Base-by-base conservation (phyloP, 2,113 vertebrate species). In the Colinus virginianus region DNA sequence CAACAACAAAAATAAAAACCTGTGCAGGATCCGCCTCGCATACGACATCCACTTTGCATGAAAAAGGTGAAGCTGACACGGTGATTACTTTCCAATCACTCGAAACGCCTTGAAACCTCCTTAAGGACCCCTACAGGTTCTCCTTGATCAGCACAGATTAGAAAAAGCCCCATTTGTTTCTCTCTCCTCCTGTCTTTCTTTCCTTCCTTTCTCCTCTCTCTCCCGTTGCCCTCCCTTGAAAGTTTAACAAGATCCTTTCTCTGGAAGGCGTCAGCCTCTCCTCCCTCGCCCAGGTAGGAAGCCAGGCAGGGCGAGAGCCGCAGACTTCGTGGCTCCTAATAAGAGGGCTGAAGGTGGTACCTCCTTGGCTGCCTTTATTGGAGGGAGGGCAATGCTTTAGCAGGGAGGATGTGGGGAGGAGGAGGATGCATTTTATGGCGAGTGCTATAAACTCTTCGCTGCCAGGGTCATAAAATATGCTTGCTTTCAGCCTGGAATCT, bases 61-160 rank as follows among this genome's bases (percentile, higher is more conserved):
- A 98, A 98, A 99, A 99, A 98, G 98, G 98, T 97, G 98, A 98
- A 98, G 98, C 98, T 98, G 98, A 98, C 98, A 98, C 98, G 98
- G 98, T 96, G 98, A 98, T 99, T 98, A 98, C 97, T 98, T 97
- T 96, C 97, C 98, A 98, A 98, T 98, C 97, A 97, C 94, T 98
- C 97, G 98, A 98, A 98, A 98, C 98, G 98, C 97, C 97, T 97
- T 94, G 97, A 97, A 96, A 96, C 96, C 95, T 97, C 97, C 97
- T 96, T 95, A 94, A 97, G 97, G 92, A 97, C 90, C 94, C 96
- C 96, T 86, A 90, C 93, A 92, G 93, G 91, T 93, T 89, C 78
- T 74, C 95, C 94, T 95, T 92, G 94, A 96, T 97, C 97, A 84
- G 96, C 96, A 93, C 95, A 94, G 95, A 98, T 97, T 93, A 94